phyloP scores from a whole-genome alignment of 1,140 invertebrate species.

The Pachypsylla venusta region DNA sequence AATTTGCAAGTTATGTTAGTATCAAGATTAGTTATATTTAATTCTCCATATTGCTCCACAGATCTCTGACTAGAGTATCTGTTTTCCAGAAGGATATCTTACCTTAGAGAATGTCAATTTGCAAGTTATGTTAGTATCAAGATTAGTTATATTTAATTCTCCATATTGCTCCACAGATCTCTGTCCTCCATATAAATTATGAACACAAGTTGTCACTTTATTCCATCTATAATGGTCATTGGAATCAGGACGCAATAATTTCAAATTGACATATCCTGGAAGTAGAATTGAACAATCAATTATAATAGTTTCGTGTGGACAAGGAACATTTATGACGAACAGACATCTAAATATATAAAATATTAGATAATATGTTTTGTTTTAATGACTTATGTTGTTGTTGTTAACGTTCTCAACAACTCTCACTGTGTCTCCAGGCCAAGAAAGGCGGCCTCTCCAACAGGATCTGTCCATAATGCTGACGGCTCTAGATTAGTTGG shows the following conservation, averaged over 20 bases:
- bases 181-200: constrained; percentile 67
- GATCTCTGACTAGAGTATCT: constrained; percentile 64
- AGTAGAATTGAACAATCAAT: constrained; percentile 12
- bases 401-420: too few species aligned
- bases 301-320: too few species aligned
- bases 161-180: constrained; percentile 78
- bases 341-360: too few species aligned
- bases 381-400: too few species aligned
- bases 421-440: too few species aligned
- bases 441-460: too few species aligned
- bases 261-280: constrained; percentile 34
- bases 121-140: constrained; percentile 40
- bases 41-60: constrained; percentile 76
- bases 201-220: constrained; percentile 77
- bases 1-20: constrained; percentile 52
- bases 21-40: constrained; percentile 41
- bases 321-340: too few species aligned
- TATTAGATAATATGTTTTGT: too few species aligned
- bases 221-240: constrained; percentile 63
- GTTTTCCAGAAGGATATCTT: too few species aligned
- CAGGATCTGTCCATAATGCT: too few species aligned
- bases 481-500: too few species aligned
- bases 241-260: constrained; percentile 34
- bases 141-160: constrained; percentile 49
- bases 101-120: constrained; percentile 73